Conservation (phyloP, 2,888 invertebrate species). For the Stomorhina lunata region DNA sequence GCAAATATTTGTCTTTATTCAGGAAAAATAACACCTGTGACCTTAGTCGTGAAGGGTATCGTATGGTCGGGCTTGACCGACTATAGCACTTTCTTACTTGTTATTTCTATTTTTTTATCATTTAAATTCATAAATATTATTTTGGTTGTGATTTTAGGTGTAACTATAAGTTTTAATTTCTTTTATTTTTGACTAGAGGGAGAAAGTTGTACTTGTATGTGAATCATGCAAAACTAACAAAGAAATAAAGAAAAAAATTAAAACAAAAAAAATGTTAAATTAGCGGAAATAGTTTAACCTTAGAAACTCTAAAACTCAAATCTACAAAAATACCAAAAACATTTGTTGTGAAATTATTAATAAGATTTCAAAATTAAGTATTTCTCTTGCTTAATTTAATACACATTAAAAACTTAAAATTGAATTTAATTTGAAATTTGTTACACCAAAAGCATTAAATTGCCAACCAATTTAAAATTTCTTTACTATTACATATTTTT, state of each 20-base stretch:
- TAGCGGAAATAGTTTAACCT: constrained; percentile 10
- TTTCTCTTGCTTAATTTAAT: too few species aligned
- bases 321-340: too few species aligned
- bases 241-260: background rate
- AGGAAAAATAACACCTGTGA: too few species aligned
- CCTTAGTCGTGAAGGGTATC: too few species aligned
- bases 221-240: background rate
- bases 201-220: constrained; percentile 49
- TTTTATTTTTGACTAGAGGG: constrained; percentile 32
- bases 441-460: too few species aligned
- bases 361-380: too few species aligned
- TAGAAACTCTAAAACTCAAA: background rate
- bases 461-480: background rate
- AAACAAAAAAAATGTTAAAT: constrained; percentile 14
- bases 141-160: constrained; percentile 13
- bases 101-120: background rate
- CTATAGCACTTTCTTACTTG: too few species aligned
- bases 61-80: too few species aligned
- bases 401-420: too few species aligned
- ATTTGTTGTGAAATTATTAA: too few species aligned
- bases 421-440: too few species aligned
- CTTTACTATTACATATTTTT: background rate
- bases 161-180: constrained; percentile 11
- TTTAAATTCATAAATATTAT: background rate
- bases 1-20: too few species aligned